phyloP scores from a whole-genome alignment of 2,797 vertebrate genomes.

The Dipus sagitta region DNA sequence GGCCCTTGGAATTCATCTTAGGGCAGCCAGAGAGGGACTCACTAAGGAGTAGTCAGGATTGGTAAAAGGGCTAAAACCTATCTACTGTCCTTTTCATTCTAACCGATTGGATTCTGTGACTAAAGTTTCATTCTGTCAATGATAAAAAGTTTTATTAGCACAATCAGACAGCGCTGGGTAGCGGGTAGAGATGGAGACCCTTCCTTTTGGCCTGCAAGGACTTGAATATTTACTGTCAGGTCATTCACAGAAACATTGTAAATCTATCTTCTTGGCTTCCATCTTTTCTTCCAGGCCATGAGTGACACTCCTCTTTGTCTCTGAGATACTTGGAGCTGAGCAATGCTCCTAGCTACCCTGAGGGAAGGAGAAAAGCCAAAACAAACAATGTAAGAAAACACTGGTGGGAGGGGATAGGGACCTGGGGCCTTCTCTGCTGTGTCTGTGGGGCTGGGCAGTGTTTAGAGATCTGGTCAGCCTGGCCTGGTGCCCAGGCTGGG shows the following conservation, averaged over 20 bases:
- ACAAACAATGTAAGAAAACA: neutral
- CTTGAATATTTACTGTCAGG: neutral
- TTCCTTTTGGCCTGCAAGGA: neutral
- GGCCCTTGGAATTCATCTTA: neutral
- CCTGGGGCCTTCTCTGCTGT: neutral
- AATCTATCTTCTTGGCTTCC: neutral
- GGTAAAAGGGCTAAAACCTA: neutral
- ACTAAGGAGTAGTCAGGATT: neutral
- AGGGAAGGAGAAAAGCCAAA: neutral
- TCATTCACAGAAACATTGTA: neutral
- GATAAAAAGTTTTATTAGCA: slow-evolving; percentile 24
- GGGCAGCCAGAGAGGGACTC: neutral
- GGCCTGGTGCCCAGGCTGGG: neutral
- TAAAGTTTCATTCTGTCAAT: neutral
- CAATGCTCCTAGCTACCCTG: neutral
- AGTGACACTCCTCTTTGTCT: neutral
- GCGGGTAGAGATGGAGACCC: neutral
- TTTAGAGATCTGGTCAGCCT: neutral
- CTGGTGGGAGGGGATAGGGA: neutral
- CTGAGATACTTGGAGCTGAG: neutral
- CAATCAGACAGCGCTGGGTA: neutral
- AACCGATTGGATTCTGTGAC: neutral
- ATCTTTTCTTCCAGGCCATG: neutral
- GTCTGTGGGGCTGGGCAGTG: neutral
- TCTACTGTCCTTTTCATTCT: neutral